Conservation (phyloP, 2,888 invertebrate species). For the Eupithecia centaureata region DNA sequence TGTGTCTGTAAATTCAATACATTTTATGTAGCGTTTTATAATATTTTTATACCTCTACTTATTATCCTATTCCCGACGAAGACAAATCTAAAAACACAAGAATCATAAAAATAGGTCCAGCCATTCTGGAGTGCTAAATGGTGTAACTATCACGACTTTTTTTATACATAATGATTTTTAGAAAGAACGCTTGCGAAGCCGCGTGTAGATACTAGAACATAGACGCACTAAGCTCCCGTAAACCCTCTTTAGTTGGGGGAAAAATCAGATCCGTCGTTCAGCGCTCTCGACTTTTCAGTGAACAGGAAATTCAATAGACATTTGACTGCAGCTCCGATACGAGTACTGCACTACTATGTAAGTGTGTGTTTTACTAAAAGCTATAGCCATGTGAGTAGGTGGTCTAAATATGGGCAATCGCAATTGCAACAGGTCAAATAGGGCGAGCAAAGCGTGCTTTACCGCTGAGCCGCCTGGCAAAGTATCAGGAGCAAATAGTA, state of each 20-base stretch:
- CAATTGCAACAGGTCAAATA: slow-evolving; percentile 52
- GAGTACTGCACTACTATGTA: slow-evolving; percentile 28
- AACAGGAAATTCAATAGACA: slow-evolving; percentile 5
- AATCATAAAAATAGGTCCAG: no score
- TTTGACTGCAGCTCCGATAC: not conserved
- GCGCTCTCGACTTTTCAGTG: not conserved
- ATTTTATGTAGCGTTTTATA: no score
- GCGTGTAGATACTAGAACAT: no score
- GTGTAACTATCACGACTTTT: no score
- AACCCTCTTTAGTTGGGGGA: slow-evolving; percentile 7
- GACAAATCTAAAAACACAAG: no score
- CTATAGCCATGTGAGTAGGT: slow-evolving; percentile 14
- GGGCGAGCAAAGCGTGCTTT: slow-evolving; percentile 46
- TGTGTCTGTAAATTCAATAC: no score
- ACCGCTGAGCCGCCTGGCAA: slow-evolving; percentile 49
- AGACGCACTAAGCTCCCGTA: slow-evolving; percentile 3
- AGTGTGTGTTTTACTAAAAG: slow-evolving; percentile 38
- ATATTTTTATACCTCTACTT: no score
- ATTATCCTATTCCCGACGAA: no score
- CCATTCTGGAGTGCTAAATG: no score
- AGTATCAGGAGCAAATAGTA: slow-evolving; percentile 14
- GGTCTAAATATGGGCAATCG: slow-evolving; percentile 40
- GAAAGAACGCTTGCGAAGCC: no score
- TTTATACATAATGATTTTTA: no score
- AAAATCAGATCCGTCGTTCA: not conserved